Evolutionary conservation across 2,888 invertebrate genomes (phyloP).

Genomic region (Shargacucullia verbasci): DNA sequence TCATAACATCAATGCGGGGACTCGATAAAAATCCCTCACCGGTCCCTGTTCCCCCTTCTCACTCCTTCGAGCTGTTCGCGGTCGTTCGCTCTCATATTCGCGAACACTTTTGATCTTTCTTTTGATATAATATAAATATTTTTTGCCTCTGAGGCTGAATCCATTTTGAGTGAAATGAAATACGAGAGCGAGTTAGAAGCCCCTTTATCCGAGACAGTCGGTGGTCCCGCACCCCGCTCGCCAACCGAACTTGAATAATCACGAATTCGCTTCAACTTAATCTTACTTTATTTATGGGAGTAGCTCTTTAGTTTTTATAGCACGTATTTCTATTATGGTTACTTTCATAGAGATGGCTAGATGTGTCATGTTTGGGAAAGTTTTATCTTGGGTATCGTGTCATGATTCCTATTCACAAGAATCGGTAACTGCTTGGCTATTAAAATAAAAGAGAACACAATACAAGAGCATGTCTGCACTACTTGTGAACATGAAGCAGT

Average conservation of each 20-base stretch:
- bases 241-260: slow-evolving; percentile 68
- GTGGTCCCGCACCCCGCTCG: slow-evolving; percentile 56
- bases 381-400: slow-evolving; percentile 2
- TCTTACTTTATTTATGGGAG: slow-evolving; percentile 65
- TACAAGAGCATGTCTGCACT: slow-evolving; percentile 7
- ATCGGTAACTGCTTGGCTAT: slow-evolving; percentile 14
- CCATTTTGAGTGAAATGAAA: slow-evolving; percentile 78
- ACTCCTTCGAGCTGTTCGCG: slow-evolving; percentile 61
- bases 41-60: slow-evolving; percentile 63
- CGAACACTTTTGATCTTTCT: slow-evolving; percentile 81
- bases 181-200: slow-evolving; percentile 63
- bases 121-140: slow-evolving; percentile 83
- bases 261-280: slow-evolving; percentile 66
- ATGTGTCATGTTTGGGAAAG: slow-evolving; percentile 54
- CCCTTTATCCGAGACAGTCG: slow-evolving; percentile 59
- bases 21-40: slow-evolving; percentile 74
- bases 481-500: slow-evolving; percentile 2
- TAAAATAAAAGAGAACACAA: slow-evolving; percentile 15
- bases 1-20: slow-evolving; percentile 72
- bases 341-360: slow-evolving; percentile 47
- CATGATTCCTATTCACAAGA: slow-evolving; percentile 12
- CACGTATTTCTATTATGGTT: slow-evolving; percentile 49
- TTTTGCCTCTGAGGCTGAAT: slow-evolving; percentile 75
- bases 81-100: slow-evolving; percentile 61
- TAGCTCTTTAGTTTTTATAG: slow-evolving; percentile 60